These are phyloP conservation scores for Apistogramma diplotaenia DNA, from an alignment of 2,113 vertebrate species.

Conservation along the genomic window DNA sequence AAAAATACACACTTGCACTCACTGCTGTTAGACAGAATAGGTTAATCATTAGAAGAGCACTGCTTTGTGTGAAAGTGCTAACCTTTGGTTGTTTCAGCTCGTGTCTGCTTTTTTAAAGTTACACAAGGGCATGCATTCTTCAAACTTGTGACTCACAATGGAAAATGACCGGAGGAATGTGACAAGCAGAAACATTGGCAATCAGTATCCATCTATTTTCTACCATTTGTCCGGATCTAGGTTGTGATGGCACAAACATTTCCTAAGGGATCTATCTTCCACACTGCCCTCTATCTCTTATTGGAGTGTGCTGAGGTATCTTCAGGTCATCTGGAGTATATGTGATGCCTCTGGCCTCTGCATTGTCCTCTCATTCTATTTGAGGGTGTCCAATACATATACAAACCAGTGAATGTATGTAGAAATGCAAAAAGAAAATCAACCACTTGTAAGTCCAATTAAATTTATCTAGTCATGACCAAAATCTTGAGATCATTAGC, in stretches of 20 bases:
- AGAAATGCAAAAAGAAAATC: not conserved
- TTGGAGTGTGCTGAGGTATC: not conserved
- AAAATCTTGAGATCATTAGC: not conserved
- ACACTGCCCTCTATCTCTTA: not conserved
- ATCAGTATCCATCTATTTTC: not conserved
- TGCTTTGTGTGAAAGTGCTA: conserved; percentile 38
- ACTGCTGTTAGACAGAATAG: not conserved
- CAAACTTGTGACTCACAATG: not conserved
- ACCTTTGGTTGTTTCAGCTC: conserved; percentile 35
- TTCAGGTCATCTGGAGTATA: not conserved
- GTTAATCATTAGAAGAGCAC: conserved; percentile 57
- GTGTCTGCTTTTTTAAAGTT: conserved; percentile 5
- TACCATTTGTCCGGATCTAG: not conserved
- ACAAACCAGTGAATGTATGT: not conserved
- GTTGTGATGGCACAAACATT: not conserved
- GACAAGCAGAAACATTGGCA: not conserved
- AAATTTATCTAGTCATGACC: not conserved
- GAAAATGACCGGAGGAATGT: conserved; percentile 40
- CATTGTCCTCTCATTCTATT: not conserved
- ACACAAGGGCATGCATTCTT: not conserved
- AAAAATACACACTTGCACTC: conserved; percentile 29
- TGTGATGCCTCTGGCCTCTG: not conserved
- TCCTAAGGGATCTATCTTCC: not conserved
- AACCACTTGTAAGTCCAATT: not conserved
- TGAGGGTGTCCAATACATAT: not conserved